Evolutionary conservation across 2,888 invertebrate genomes (phyloP), one percentile per base, ranked within the genome.

Genomic region (Caenorhabditis sinica): DNA sequence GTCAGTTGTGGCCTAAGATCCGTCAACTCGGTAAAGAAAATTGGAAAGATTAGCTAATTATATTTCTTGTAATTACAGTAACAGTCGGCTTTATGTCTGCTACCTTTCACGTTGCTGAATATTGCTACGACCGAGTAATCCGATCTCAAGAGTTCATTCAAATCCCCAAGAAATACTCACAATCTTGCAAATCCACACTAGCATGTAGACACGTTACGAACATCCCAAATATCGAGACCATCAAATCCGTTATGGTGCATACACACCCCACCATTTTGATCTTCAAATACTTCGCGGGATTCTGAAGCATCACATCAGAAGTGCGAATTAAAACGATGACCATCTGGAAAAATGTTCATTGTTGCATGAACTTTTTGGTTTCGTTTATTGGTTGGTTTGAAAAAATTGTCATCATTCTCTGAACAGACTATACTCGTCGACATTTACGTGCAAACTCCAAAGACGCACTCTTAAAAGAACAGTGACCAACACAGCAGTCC

Each of bases 401-500:
- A n/a, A 0, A 25, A 25, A 23, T 53, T 56, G 56, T 56, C 56
- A 56, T 56, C 15, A 11, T 56, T 23, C 13, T 13, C 23, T 5
- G 11, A 25, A 40, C 17, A 36, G 45, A 36, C 17, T 25, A 65
- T 40, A 43, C 40, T 43, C 65, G 40, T 6, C 40, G 65, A 15
- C 36, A 33, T 43, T 53, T 53, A 53, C 61, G 56, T 58, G 56
- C 40, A 4, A 23, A 53, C 23, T 20, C 9, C 20, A 53, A 23
- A n/a, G n/a, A 74, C 75, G 60, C 40, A 84, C 84, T 60, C 84
- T 25, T 53, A 72, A 53, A 5, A 76, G 72, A 3, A 84, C 63
- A n/a, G 80, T 71, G 40, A 76, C 61, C 17, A 84, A 60, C 17
- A 80, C 72, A 8, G 84, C 80, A n/a, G 80, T 72, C n/a, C 84